Evolutionary conservation across 2,113 vertebrate genomes (phyloP), one percentile per base, ranked within the genome.

Genomic region (Osmerus mordax): DNA sequence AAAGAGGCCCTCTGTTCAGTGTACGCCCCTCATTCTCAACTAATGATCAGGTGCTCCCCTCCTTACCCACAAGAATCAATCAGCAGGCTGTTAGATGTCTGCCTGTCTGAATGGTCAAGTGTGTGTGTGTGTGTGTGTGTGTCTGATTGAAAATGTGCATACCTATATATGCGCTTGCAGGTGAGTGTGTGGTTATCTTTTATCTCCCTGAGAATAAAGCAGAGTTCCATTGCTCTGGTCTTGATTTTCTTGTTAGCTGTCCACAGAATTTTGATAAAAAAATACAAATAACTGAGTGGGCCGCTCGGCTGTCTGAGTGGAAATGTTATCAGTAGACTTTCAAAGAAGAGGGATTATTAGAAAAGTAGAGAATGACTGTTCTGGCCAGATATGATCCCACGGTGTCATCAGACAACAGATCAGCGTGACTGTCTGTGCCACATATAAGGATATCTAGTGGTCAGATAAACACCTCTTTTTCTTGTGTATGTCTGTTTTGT

Each of bases 11-110:
- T 76, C 76, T 78, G 75, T 72, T 76, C 16, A 3, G 51, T 53
- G 71, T 53, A 71, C 74, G 16, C 78, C 81, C 75, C 56, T 80
- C 60, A 71, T 78, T 84, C 74, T 63, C 66, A 12, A 0, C 71
- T 77, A 81, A 77, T 76, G 66, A 72, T 87, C 86, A 89, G 84
- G 86, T 87, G 79, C 76, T 82, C 78, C 78, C 81, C 81, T 84
- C 70, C 55, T 70, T 79, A 28, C 65, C 69, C 60, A 23, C 72
- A 80, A 79, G 78, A 81, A 86, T 84, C 81, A 83, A 79, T 86
- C 84, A 87, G 60, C 83, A 86, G 83, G 81, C 75, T 83, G 76
- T 63, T 86, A 16, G 53, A 19, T 84, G 82, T 83, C 84, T 78
- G 9, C 15, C 70, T 58, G 47, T 3, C 23, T 81, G 54, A 81